Conservation (phyloP, 2,888 invertebrate species). For the Drosophila longiperda region DNA sequence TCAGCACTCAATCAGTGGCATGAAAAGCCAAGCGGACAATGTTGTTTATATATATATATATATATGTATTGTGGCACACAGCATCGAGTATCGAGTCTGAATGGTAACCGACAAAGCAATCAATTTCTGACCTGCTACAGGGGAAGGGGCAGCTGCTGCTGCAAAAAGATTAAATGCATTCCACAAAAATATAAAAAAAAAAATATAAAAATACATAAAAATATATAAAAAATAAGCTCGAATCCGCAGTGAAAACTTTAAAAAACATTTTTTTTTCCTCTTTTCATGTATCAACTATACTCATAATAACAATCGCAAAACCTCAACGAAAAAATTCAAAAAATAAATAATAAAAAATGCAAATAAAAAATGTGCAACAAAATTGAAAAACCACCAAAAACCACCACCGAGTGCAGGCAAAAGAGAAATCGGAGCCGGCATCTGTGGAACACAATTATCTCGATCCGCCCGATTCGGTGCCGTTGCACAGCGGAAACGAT, state of each 20-base stretch:
- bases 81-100: conserved; percentile 36
- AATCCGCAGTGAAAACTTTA: conserved; percentile 57
- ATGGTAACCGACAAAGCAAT: conserved; percentile 77
- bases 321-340: conserved; percentile 61
- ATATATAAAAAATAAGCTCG: conserved; percentile 6
- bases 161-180: conserved; percentile 66
- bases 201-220: neutral
- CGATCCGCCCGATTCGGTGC: conserved; percentile 84
- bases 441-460: conserved; percentile 85
- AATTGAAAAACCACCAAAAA: conserved; percentile 61
- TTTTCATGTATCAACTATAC: conserved; percentile 57
- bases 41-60: conserved; percentile 29
- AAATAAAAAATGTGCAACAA: conserved; percentile 50
- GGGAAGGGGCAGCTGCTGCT: conserved; percentile 14
- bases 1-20: conserved; percentile 78
- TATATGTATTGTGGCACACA: conserved; percentile 27
- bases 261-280: conserved; percentile 48
- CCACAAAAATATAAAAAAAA: conserved; percentile 37
- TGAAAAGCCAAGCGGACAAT: conserved; percentile 71
- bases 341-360: conserved; percentile 59
- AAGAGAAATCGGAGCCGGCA: conserved; percentile 82
- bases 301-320: conserved; percentile 54
- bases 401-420: conserved; percentile 62
- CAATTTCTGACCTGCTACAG: conserved; percentile 61
- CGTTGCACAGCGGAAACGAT: conserved; percentile 84